Conservation (phyloP, 2,888 invertebrate species). For the Sphaerophoria rueppellii region DNA sequence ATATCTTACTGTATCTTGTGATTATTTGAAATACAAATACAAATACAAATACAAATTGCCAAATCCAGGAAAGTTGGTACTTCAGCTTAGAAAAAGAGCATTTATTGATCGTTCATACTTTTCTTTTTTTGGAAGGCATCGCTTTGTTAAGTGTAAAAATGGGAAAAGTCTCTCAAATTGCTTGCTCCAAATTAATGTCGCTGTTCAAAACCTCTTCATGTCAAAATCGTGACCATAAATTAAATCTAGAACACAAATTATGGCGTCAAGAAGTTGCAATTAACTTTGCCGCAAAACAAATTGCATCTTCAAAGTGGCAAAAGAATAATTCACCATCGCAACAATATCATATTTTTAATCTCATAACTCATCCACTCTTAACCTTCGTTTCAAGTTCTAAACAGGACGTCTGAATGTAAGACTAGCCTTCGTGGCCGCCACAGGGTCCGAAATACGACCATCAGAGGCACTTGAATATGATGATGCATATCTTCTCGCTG, state of each 20-base stretch:
- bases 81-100: too few species aligned
- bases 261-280: conserved; percentile 13
- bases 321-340: not conserved
- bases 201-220: not conserved
- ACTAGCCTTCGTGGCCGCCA: not conserved
- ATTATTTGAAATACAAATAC: too few species aligned
- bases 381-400: conserved; percentile 6
- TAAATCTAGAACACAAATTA: conserved; percentile 2
- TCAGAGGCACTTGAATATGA: not conserved
- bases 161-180: too few species aligned
- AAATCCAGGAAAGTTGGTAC: too few species aligned
- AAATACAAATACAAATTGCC: too few species aligned
- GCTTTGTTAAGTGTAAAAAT: too few species aligned
- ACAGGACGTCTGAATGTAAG: too few species aligned
- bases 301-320: not conserved
- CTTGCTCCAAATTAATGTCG: not conserved
- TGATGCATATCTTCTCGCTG: not conserved
- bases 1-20: too few species aligned
- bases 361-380: conserved; percentile 26
- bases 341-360: conserved; percentile 14
- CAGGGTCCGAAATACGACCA: not conserved
- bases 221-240: conserved; percentile 14
- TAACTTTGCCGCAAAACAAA: conserved; percentile 14
- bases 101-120: too few species aligned
- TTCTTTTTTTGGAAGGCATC: too few species aligned